Evolutionary conservation across 2,797 vertebrate genomes (phyloP).

Genomic region (Emys orbicularis): DNA sequence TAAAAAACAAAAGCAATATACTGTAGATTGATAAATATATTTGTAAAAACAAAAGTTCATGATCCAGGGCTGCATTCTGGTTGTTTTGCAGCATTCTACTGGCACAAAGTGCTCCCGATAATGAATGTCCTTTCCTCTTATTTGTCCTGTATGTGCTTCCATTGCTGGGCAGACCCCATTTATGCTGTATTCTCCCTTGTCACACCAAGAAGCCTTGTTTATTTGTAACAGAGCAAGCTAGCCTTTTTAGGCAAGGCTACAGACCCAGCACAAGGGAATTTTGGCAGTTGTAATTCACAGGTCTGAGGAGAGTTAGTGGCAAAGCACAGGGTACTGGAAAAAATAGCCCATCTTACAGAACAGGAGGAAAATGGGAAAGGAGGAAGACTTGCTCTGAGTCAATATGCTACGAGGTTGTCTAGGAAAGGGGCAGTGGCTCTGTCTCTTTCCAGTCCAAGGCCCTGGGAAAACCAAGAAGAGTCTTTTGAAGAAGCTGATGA

Average conservation of each 20-base stretch:
- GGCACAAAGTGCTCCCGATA: not conserved
- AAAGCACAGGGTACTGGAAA: not conserved
- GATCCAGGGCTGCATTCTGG: not conserved
- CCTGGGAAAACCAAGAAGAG: not conserved
- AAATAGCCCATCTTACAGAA: not conserved
- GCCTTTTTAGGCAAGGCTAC: not conserved
- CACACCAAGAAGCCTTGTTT: not conserved
- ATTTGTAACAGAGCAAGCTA: not conserved
- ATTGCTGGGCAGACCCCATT: not conserved
- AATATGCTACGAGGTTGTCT: not conserved
- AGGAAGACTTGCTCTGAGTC: not conserved
- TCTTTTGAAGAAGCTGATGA: not conserved
- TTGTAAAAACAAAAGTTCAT: not conserved
- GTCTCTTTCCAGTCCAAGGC: not conserved
- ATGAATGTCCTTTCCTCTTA: not conserved
- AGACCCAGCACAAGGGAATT: rapidly evolving
- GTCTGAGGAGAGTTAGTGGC: not conserved
- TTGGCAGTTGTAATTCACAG: not conserved
- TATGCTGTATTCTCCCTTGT: not conserved
- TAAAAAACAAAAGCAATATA: not conserved
- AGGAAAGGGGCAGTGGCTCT: not conserved
- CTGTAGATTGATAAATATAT: not conserved
- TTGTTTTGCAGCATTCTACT: not conserved
- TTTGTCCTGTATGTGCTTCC: not conserved
- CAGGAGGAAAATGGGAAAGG: not conserved